Base-by-base conservation (phyloP, 2,113 vertebrate genomes). In the Macrotis lagotis region DNA sequence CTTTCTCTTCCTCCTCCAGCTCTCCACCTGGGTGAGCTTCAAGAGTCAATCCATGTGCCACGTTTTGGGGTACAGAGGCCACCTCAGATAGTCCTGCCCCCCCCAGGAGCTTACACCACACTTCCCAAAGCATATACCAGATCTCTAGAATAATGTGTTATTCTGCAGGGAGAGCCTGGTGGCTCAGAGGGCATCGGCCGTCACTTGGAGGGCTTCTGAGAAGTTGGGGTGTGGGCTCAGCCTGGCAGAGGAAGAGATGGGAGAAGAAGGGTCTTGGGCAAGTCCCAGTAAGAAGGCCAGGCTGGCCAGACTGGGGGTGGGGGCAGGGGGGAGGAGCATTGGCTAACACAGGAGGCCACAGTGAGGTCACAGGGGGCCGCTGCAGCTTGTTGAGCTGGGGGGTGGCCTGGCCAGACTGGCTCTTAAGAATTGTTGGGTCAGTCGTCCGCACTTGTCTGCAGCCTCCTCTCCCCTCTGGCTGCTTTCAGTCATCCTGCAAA, bases 401-500 rank as follows among this genome's bases (percentile, higher is more conserved):
- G 24, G 66, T 66, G 55, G 6, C 59, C 37, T 22, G n/a, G 0
- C 22, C 59, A 8, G n/a, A n/a, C 24, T 2, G 0, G 7, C 37
- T 44, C 37, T 90, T 48, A 10, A 31, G 53, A 37, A 11, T 37
- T 3, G 12, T 12, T 3, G 12, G 59, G 48, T 94, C 47, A 48
- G 19, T 95, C 12, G 3, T 48, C 48, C 31, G 0, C 52, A 3
- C 28, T 37, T 12, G 11, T 59, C 66, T n/a, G 22, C 25, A 22
- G 6, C 59, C 91, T 91, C 8, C 31, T 51, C 93, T 90, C 89
- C 0, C 92, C 26, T 96, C 48, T 0, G 0, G 19, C 91, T 52
- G 1, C 50, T 83, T 94, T 48, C 92, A 99, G 99, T 98, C 99
- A 93, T 99, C 99, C 94, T 98, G 99, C 97, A 99, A 98, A 98